These are phyloP conservation scores for Diceros bicornis DNA, from an alignment of 2,797 vertebrate genomes.

Conservation along the genomic window DNA sequence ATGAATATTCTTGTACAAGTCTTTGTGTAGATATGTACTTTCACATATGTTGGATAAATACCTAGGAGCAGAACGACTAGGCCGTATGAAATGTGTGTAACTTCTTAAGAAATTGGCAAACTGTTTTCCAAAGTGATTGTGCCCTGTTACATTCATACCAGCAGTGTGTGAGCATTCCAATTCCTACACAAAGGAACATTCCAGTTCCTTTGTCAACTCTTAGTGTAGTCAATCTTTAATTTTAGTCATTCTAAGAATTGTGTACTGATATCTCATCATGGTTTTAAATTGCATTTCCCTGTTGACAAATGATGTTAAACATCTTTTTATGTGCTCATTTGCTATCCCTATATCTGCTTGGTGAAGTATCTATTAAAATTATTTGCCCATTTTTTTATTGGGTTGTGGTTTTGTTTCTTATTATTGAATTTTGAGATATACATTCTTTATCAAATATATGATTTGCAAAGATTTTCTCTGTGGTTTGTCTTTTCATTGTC, in stretches of 20 bases:
- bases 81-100: background rate
- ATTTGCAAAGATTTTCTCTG: background rate
- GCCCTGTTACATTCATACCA: background rate
- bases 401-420: background rate
- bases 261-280: background rate
- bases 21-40: background rate
- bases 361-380: constrained; percentile 32
- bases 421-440: background rate
- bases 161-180: background rate
- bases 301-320: background rate
- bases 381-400: background rate
- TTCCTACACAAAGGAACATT: background rate
- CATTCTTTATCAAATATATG: background rate
- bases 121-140: background rate
- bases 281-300: constrained; percentile 20
- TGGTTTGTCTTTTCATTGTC: constrained; percentile 31
- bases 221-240: background rate
- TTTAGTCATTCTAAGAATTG: constrained; percentile 2
- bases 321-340: background rate
- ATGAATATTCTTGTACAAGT: background rate
- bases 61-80: background rate
- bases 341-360: background rate
- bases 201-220: background rate
- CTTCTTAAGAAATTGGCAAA: background rate
- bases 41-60: background rate